A percentile compares a stretch with the other conserved stretches of the same genome.
These are phyloP conservation scores for Molossus alvarezi DNA, from an alignment of 2,797 vertebrate species.

Conservation along the genomic window DNA sequence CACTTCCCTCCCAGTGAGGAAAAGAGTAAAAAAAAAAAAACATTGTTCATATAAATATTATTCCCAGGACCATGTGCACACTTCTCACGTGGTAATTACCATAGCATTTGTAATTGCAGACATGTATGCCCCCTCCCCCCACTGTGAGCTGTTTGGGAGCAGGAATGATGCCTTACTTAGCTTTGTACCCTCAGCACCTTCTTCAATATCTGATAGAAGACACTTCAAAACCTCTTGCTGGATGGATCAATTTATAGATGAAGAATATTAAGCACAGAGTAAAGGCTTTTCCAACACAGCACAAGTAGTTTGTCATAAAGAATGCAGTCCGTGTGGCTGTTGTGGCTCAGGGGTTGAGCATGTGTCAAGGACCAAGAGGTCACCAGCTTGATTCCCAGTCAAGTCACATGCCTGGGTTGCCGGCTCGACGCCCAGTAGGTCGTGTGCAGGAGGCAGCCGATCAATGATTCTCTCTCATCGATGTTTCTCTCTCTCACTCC, in stretches of 20 bases:
- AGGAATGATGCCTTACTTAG: constrained; percentile 44
- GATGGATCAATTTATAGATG: constrained; percentile 38
- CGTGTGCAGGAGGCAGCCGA: too few species aligned
- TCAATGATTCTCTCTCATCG: too few species aligned
- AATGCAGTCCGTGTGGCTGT: background rate
- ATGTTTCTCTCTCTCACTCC: too few species aligned
- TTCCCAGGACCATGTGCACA: background rate
- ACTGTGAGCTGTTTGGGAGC: constrained; percentile 8
- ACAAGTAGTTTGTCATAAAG: constrained; percentile 36
- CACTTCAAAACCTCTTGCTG: background rate
- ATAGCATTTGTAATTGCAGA: constrained; percentile 32
- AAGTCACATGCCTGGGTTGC: too few species aligned
- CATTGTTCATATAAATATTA: constrained; percentile 29
- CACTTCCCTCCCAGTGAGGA: constrained; percentile 13
- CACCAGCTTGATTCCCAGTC: too few species aligned
- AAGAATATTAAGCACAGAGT: background rate
- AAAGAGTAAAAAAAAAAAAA: constrained; percentile 13
- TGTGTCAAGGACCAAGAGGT: too few species aligned
- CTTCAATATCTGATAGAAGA: constrained; percentile 55
- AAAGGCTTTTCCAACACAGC: background rate
- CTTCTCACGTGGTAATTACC: constrained; percentile 13
- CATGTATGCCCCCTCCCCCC: background rate
- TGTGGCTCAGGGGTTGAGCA: too few species aligned
- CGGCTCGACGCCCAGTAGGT: too few species aligned
- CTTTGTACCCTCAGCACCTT: background rate